Base-by-base conservation (phyloP, 2,113 vertebrate genomes). In the Microtus richardsoni region DNA sequence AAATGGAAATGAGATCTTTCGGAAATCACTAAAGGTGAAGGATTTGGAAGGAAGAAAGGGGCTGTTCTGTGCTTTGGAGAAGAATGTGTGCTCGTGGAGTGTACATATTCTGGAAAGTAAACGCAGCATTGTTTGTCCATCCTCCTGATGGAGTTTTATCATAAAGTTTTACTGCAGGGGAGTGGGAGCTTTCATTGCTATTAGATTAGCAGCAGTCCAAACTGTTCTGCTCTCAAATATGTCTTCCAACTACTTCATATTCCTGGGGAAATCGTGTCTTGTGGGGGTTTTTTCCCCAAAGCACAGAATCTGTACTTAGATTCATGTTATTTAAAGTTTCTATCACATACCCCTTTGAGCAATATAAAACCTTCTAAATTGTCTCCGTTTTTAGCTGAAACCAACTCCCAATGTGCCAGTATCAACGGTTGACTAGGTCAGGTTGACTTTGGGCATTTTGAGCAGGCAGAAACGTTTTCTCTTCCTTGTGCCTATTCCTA, bases 171-270 rank as follows among this genome's bases (percentile, higher is more conserved):
- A 49, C 62, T 95, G 77, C 49, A 80, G 58, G 3, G 0, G 78
- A 87, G 14, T 77, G 58, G 36, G 64, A 96, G 36, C 33, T 96
- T 93, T 95, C 49, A 11, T 77, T 95, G 89, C 95, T 92, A 7
- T 94, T 88, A 88, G 58, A 33, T 95, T 77, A 91, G 64, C 74
- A 91, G 52, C 60, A 93, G 39, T 83, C 74, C 39, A 92, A 77
- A 85, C 2, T 39, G 52, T 71, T 88, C 66, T 93, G 10, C 33
- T 91, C 60, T 33, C 47, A 89, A 91, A 91, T 82, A 78, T 60
- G 58, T 90, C 58, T 93, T 90, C 26, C 58, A 93, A 21, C 28
- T 22, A 66, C 44, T 91, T 92, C 0, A 0, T 94, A 86, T 91
- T 91, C 58, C 73, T 88, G 62, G 33, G 13, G 41, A 95, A 91